Evolutionary conservation across 2,888 invertebrate genomes (phyloP), one percentile per base, ranked within the genome.

Genomic region (Limenitis arthemis): DNA sequence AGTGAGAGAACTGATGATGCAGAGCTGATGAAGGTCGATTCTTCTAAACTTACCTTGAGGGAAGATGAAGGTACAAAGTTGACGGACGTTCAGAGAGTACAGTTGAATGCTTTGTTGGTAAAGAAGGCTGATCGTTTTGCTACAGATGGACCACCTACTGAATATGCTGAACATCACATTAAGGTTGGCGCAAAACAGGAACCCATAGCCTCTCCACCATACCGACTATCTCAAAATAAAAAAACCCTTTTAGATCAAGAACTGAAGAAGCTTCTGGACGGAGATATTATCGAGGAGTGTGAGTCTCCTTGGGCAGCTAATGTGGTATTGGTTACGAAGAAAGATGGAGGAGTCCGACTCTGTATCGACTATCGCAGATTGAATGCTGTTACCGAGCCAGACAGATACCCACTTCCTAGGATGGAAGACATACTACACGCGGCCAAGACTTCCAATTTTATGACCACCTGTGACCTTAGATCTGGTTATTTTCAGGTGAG

Each of bases 191-290:
- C 61, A 0, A 48, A 63, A 31, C 64, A 70, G 47, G 56, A 55
- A 7, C 73, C 75, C 1, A 64, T 74, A 20, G 64, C 72, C 1
- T 58, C 64, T 5, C 70, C 70, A 0, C 72, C 72, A 0, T 74
- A 72, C 54, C 51, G 70, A 30, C 42, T 74, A 54, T 67, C 70
- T 1, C 66, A 64, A 8, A 40, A 50, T 0, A 68, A 66, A 47
- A 66, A 57, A 42, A 9, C 8, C 8, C 9, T 30, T 31, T 32
- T 30, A 29, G 31, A 31, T 5, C 6, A 42, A 8, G 65, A 72
- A 58, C 49, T 71, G 4, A 52, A 67, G 28, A 59, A 62, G 56
- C 53, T 75, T 55, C 36, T 71, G 3, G 51, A 57, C 9, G 60
- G 61, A 4, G 68, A 58, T 31, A 49, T 62, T 8, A 61, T 62